These are phyloP conservation scores for Zaprionus nigranus DNA, from an alignment of 1,140 invertebrate species.

Conservation along the genomic window DNA sequence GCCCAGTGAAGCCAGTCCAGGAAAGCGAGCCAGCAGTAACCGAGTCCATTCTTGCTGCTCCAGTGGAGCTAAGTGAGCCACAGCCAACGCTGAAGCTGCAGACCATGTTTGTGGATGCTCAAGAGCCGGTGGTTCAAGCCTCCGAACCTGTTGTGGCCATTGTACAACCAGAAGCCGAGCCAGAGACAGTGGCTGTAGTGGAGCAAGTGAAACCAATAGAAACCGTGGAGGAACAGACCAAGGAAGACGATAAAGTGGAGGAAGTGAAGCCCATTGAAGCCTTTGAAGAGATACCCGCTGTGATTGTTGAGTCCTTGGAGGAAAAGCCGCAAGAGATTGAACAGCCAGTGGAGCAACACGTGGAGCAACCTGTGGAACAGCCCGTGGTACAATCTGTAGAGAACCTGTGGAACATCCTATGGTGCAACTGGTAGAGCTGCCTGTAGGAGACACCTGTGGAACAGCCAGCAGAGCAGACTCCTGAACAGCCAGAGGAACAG, in stretches of 20 bases:
- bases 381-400: not conserved
- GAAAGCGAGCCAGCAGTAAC: conserved; percentile 47
- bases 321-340: conserved; percentile 37
- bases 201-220: conserved; percentile 20
- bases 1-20: conserved; percentile 36
- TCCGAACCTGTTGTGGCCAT: conserved; percentile 53
- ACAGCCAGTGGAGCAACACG: conserved; percentile 2
- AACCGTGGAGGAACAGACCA: not conserved
- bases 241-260: conserved; percentile 15
- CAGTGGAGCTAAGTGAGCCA: conserved; percentile 58
- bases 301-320: conserved; percentile 62
- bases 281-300: conserved; percentile 63
- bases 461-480: not conserved
- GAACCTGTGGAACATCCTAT: not conserved
- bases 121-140: conserved; percentile 55
- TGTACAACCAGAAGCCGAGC: conserved; percentile 39
- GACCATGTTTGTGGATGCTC: conserved; percentile 56
- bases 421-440: not conserved
- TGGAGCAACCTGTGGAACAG: not conserved
- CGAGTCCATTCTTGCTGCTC: conserved; percentile 33
- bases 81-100: conserved; percentile 67
- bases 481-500: not conserved
- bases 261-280: conserved; percentile 64
- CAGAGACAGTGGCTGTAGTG: conserved; percentile 3
- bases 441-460: not conserved